Percentiles rank a stretch among this genome's conserved stretches.
Conservation (phyloP, 2,113 vertebrate genomes). For the Aptenodytes patagonicus region DNA sequence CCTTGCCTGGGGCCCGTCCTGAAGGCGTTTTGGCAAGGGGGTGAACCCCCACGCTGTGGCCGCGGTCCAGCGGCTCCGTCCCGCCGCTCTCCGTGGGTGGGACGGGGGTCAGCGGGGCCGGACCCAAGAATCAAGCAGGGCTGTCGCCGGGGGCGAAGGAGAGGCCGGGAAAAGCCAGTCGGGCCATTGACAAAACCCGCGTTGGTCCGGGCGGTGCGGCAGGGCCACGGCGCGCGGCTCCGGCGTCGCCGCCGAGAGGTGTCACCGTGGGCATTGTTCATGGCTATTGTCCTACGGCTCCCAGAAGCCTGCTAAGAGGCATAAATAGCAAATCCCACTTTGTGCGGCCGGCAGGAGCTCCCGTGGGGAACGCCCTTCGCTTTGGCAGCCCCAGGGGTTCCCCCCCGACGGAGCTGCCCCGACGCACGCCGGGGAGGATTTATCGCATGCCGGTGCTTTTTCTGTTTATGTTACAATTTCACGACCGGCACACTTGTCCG, state of each 20-base stretch:
- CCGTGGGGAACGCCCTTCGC: accelerated
- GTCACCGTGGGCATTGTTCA: too few species aligned
- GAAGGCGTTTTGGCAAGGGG: too few species aligned
- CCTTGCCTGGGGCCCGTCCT: not conserved
- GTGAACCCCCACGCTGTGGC: too few species aligned
- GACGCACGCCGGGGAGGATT: accelerated
- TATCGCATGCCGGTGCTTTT: not conserved
- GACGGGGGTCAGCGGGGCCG: too few species aligned
- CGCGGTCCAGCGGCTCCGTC: too few species aligned
- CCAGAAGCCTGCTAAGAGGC: not conserved
- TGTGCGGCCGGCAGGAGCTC: not conserved
- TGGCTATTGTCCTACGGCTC: not conserved
- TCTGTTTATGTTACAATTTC: not conserved
- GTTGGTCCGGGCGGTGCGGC: not conserved
- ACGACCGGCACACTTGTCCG: not conserved
- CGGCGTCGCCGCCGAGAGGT: not conserved
- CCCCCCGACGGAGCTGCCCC: too few species aligned
- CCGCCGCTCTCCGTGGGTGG: too few species aligned
- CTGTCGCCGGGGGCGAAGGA: too few species aligned
- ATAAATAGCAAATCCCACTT: accelerated
- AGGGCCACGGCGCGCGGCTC: not conserved
- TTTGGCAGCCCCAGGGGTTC: not conserved
- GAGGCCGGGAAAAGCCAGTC: not conserved
- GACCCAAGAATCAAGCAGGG: too few species aligned
- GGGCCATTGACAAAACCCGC: too few species aligned